A percentile compares a stretch with the other conserved stretches of the same genome.
Evolutionary conservation across 2,888 invertebrate genomes (phyloP).

Genomic region (Microctonus aethiopoides): DNA sequence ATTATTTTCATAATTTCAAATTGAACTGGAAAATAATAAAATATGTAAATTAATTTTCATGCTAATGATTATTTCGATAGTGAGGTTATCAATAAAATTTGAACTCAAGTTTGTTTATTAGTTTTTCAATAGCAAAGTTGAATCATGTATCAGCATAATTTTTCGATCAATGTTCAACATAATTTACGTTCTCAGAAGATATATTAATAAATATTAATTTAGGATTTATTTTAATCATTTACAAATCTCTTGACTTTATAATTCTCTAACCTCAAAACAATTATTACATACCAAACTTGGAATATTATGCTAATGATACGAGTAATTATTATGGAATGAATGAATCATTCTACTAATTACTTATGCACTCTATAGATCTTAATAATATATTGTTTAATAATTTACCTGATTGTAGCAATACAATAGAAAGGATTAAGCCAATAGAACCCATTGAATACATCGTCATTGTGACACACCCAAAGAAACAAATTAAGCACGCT

Average conservation of each 20-base stretch:
- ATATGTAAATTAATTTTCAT: background rate
- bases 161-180: background rate
- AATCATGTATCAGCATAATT: background rate
- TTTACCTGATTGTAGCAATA: constrained; percentile 53
- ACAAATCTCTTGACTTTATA: too few relatives aligned
- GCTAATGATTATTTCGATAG: constrained; percentile 8
- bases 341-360: background rate
- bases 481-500: constrained; percentile 38
- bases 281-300: too few relatives aligned
- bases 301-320: too few relatives aligned
- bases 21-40: background rate
- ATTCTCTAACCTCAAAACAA: too few relatives aligned
- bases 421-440: constrained; percentile 44
- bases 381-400: too few relatives aligned
- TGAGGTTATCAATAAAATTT: background rate
- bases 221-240: too few relatives aligned
- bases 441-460: constrained; percentile 29
- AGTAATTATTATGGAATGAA: background rate
- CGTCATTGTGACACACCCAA: constrained; percentile 60
- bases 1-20: background rate
- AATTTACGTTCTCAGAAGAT: too few relatives aligned
- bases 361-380: background rate
- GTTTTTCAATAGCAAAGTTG: background rate
- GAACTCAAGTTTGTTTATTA: background rate
- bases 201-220: too few relatives aligned